Conservation (phyloP, 1,140 invertebrate species). For the Micrasema minimum region DNA sequence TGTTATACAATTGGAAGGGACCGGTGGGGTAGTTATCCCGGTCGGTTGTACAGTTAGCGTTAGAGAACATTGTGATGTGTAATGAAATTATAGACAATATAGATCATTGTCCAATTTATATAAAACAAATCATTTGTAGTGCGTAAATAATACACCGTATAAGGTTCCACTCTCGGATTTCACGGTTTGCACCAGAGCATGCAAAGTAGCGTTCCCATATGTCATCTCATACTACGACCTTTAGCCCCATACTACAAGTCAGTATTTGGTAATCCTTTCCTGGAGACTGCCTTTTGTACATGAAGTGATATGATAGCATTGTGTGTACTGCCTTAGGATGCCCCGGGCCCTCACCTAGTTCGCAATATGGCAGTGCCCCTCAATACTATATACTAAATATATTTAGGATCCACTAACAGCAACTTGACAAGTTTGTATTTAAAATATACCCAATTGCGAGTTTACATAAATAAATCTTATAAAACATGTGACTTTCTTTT, state of each 20-base stretch:
- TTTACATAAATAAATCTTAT: constrained; percentile 69
- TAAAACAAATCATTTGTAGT: constrained; percentile 48
- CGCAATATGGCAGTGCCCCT: constrained; percentile 56
- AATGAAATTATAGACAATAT: constrained; percentile 67
- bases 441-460: constrained; percentile 67
- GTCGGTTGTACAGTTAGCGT: constrained; percentile 65
- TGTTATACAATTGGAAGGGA: constrained; percentile 26
- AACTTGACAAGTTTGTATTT: constrained; percentile 63
- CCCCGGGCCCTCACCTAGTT: constrained; percentile 31
- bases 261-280: constrained; percentile 64
- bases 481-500: constrained; percentile 45
- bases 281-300: constrained; percentile 68
- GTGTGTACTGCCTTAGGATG: constrained; percentile 11
- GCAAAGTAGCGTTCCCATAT: constrained; percentile 8
- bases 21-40: constrained; percentile 3
- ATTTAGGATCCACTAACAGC: constrained; percentile 51
- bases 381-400: constrained; percentile 40
- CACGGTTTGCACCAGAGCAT: constrained; percentile 6
- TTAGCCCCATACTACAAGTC: constrained; percentile 49
- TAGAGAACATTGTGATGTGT: constrained; percentile 68
- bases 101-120: constrained; percentile 66
- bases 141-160: constrained; percentile 38
- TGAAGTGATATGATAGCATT: constrained; percentile 50
- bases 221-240: constrained; percentile 14
- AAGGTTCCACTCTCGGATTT: constrained; percentile 17